These are phyloP conservation scores for Paramacrobiotus metropolitanus DNA, from an alignment of 1,140 invertebrate species.

Conservation along the genomic window DNA sequence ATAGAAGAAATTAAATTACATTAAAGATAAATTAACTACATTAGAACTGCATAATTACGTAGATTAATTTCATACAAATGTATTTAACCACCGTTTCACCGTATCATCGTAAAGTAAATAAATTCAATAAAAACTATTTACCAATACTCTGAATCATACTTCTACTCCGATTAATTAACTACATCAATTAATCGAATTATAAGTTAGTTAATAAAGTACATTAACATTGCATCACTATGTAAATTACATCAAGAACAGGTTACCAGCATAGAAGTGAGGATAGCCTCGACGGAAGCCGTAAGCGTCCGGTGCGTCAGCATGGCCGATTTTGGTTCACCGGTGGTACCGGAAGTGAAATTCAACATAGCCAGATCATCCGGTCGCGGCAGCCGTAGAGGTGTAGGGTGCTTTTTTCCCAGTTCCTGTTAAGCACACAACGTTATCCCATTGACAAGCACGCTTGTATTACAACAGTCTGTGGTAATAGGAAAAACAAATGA, in stretches of 20 bases:
- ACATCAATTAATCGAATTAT: too few species aligned
- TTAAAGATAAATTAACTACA: too few species aligned
- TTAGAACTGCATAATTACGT: too few species aligned
- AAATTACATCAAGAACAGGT: background rate
- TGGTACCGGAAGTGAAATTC: conserved; percentile 19
- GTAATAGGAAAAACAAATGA: background rate
- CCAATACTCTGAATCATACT: too few species aligned
- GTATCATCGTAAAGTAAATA: too few species aligned
- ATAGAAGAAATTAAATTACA: too few species aligned
- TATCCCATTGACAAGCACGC: background rate
- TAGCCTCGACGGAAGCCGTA: background rate
- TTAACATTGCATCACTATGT: too few species aligned
- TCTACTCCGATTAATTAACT: too few species aligned
- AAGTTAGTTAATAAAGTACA: background rate
- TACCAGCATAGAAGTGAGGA: background rate
- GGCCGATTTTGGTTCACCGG: conserved; percentile 15
- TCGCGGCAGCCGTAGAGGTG: background rate
- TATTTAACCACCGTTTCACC: too few species aligned
- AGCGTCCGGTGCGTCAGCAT: conserved; percentile 12
- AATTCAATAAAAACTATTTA: too few species aligned
- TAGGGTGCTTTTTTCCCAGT: background rate
- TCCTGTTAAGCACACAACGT: too few species aligned
- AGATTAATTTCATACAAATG: too few species aligned
- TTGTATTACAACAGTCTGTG: background rate
- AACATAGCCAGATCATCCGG: conserved; percentile 16